phyloP scores from a whole-genome alignment of 1,140 invertebrate genomes.

The Fopius arisanus region DNA sequence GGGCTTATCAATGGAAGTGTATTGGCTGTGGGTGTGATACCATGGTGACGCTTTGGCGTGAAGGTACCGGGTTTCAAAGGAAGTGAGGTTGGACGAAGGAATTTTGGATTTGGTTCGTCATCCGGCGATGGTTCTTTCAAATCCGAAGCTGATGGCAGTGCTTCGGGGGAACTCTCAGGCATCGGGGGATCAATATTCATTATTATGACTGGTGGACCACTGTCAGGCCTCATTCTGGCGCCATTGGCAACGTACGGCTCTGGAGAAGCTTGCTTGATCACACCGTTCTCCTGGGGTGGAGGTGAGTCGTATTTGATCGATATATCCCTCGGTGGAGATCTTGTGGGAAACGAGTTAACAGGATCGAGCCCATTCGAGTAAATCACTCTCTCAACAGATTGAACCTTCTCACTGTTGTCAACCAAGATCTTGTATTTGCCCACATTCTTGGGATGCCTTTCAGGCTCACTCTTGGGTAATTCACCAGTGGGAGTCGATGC shows the following conservation, averaged over 20 bases:
- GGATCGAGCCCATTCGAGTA: conserved; percentile 39
- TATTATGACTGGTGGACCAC: conserved; percentile 33
- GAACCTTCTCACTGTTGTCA: conserved; percentile 25
- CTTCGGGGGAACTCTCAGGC: conserved; percentile 32
- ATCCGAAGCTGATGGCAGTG: neutral
- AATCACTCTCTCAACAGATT: conserved; percentile 39
- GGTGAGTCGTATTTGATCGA: conserved; percentile 33
- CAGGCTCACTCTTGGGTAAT: conserved; percentile 32
- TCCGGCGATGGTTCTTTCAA: conserved; percentile 1
- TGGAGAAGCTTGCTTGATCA: conserved; percentile 33
- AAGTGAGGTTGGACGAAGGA: conserved; percentile 79
- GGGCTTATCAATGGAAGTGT: conserved; percentile 84
- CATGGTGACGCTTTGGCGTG: conserved; percentile 78
- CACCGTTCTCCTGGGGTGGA: conserved; percentile 40
- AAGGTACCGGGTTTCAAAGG: conserved; percentile 84
- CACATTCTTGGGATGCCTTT: conserved; percentile 41
- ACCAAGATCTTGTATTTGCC: conserved; percentile 33
- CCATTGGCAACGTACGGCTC: conserved; percentile 26
- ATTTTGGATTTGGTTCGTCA: conserved; percentile 66
- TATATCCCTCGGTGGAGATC: conserved; percentile 42
- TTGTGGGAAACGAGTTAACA: conserved; percentile 40
- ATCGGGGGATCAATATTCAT: conserved; percentile 43
- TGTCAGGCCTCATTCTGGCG: conserved; percentile 32
- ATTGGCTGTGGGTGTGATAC: conserved; percentile 78
- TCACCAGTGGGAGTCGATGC: conserved; percentile 29